These are phyloP conservation scores for Dromas ardeola DNA, from an alignment of 2,113 vertebrate species.

Conservation along the genomic window DNA sequence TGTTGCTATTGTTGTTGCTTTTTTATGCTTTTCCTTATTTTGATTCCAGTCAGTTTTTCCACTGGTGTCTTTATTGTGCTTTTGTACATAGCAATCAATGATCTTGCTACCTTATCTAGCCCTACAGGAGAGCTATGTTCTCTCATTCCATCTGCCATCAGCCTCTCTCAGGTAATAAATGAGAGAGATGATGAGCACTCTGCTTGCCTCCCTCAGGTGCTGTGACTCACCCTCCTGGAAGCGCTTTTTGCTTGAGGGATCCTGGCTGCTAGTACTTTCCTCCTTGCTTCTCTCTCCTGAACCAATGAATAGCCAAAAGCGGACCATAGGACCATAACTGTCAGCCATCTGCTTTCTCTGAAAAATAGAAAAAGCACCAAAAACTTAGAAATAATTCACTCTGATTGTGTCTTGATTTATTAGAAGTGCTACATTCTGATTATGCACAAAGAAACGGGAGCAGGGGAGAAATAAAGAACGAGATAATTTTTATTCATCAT, in stretches of 20 bases:
- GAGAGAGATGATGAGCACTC: slow-evolving; percentile 22
- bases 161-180: slow-evolving; percentile 55
- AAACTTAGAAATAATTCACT: neutral
- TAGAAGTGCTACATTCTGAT: neutral
- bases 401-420: slow-evolving; percentile 2
- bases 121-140: slow-evolving; percentile 25
- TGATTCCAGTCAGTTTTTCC: neutral
- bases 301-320: slow-evolving; percentile 32
- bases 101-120: slow-evolving; percentile 23
- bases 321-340: neutral
- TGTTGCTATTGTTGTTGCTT: neutral
- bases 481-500: neutral
- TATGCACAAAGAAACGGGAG: neutral
- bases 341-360: slow-evolving; percentile 53
- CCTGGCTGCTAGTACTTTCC: neutral
- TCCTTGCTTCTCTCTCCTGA: slow-evolving; percentile 31
- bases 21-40: neutral
- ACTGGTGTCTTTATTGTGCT: neutral
- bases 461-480: neutral
- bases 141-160: slow-evolving; percentile 53
- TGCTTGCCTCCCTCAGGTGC: slow-evolving; percentile 29
- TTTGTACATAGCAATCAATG: slow-evolving; percentile 19
- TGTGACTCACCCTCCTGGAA: slow-evolving; percentile 45
- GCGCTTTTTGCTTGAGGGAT: slow-evolving; percentile 22
- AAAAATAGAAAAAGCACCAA: neutral